Percentiles rank a stretch among this genome's conserved stretches.
Evolutionary conservation across 2,113 vertebrate species (phyloP).

Genomic region (Etia nguti): DNA sequence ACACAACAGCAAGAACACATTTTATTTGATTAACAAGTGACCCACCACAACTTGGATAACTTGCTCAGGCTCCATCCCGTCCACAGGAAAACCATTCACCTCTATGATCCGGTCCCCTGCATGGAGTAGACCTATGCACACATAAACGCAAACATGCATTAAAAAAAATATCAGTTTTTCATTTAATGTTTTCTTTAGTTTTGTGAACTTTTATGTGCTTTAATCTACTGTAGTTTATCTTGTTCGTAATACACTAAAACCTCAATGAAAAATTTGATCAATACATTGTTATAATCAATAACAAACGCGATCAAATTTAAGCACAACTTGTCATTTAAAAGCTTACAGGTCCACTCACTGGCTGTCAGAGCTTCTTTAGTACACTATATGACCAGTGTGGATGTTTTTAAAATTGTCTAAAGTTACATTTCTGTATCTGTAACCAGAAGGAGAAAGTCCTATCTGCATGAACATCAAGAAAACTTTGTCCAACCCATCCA

Average conservation of each 20-base stretch:
- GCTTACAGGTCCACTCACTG: background rate
- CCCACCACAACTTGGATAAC: constrained; percentile 91
- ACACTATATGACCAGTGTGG: background rate
- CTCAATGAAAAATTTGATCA: background rate
- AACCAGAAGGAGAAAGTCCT: background rate
- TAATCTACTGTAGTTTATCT: background rate
- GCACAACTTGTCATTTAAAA: background rate
- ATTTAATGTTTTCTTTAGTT: background rate
- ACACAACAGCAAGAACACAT: background rate
- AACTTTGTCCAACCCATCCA: background rate
- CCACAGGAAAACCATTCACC: constrained; percentile 88
- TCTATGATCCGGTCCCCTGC: constrained; percentile 93
- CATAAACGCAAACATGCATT: background rate
- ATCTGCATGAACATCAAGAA: background rate
- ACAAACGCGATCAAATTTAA: background rate
- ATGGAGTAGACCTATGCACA: constrained; percentile 80
- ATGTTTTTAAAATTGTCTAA: background rate
- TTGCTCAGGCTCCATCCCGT: constrained; percentile 92
- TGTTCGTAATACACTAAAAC: background rate
- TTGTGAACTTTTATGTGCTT: background rate
- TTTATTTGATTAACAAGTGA: background rate
- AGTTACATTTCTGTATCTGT: background rate
- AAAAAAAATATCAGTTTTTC: background rate
- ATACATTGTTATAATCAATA: background rate
- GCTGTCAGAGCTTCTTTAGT: background rate